Percentiles rank a stretch among this genome's conserved stretches.
Evolutionary conservation across 2,888 invertebrate species (phyloP).

Genomic region (Drosophila nr. medialis): DNA sequence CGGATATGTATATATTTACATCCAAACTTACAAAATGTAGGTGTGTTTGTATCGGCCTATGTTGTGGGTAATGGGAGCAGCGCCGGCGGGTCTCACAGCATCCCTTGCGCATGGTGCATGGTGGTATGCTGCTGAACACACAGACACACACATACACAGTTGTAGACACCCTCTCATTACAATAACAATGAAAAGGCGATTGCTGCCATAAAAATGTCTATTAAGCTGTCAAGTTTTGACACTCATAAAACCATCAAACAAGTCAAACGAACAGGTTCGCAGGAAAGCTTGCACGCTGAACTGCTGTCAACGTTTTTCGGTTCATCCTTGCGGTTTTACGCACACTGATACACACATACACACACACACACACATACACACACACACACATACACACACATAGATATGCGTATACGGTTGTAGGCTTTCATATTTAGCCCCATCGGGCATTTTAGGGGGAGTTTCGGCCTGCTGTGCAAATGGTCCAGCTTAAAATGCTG

Average conservation of each 20-base stretch:
- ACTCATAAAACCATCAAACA: constrained; percentile 84
- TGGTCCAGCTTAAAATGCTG: constrained; percentile 25
- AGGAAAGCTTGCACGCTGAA: constrained; percentile 62
- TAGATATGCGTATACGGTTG: constrained; percentile 13
- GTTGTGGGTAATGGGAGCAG: constrained; percentile 11
- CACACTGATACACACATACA: constrained; percentile 7
- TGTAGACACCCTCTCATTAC: constrained; percentile 29
- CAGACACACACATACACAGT: constrained; percentile 17
- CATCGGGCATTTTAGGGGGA: constrained; percentile 19
- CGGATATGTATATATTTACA: constrained; percentile 1
- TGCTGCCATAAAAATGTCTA: constrained; percentile 75
- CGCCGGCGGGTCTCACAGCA: constrained; percentile 38
- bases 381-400: not conserved
- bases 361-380: not conserved
- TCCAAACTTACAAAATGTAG: not conserved
- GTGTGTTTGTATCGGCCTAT: not conserved
- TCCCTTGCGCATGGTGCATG: constrained; percentile 24
- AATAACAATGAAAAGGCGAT: constrained; percentile 64
- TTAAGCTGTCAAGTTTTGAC: constrained; percentile 82
- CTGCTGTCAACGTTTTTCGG: constrained; percentile 65
- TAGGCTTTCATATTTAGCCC: constrained; percentile 44
- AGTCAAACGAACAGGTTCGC: constrained; percentile 81
- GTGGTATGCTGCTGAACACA: constrained; percentile 14
- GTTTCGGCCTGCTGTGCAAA: constrained; percentile 9
- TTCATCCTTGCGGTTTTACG: constrained; percentile 53